Conservation (phyloP, 2,888 invertebrate species). For the Hydroisotoma schaefferi region DNA sequence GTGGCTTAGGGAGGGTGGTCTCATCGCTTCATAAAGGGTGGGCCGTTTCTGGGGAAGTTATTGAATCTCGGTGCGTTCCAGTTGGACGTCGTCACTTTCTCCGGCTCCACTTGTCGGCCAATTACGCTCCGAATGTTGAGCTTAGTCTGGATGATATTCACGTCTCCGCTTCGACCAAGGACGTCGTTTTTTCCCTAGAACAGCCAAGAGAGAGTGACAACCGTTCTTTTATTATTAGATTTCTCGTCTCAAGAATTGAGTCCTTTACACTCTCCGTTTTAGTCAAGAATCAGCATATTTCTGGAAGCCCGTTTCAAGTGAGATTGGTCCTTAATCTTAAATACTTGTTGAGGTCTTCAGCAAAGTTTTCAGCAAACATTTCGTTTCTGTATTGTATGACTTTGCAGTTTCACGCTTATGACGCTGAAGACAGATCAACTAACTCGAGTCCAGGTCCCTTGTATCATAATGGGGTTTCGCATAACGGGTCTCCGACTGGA, state of each 20-base stretch:
- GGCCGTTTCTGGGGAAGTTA: constrained; percentile 47
- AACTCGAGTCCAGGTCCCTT: constrained; percentile 45
- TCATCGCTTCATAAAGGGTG: constrained; percentile 46
- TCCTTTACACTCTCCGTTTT: constrained; percentile 45
- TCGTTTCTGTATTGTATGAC: not conserved
- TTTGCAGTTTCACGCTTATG: constrained; percentile 45
- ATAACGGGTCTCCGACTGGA: constrained; percentile 40
- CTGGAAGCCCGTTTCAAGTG: constrained; percentile 47
- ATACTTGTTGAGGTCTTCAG: too few species aligned
- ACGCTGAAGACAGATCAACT: constrained; percentile 41
- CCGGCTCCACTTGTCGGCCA: constrained; percentile 43
- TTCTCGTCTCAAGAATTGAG: constrained; percentile 45
- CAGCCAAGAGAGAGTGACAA: constrained; percentile 43
- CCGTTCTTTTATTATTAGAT: constrained; percentile 45
- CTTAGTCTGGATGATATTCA: constrained; percentile 44
- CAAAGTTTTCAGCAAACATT: too few species aligned
- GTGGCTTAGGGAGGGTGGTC: constrained; percentile 42
- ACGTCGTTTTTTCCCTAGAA: constrained; percentile 46
- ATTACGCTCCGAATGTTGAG: constrained; percentile 38
- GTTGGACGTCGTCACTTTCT: constrained; percentile 46
- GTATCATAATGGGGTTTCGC: constrained; percentile 31
- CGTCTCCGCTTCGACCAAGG: constrained; percentile 45
- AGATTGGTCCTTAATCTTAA: not conserved
- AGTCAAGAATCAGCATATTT: constrained; percentile 46
- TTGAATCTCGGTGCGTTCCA: constrained; percentile 47